These are phyloP conservation scores for Ophthalmolycus amberensis DNA, from an alignment of 2,113 vertebrate genomes.

Conservation along the genomic window DNA sequence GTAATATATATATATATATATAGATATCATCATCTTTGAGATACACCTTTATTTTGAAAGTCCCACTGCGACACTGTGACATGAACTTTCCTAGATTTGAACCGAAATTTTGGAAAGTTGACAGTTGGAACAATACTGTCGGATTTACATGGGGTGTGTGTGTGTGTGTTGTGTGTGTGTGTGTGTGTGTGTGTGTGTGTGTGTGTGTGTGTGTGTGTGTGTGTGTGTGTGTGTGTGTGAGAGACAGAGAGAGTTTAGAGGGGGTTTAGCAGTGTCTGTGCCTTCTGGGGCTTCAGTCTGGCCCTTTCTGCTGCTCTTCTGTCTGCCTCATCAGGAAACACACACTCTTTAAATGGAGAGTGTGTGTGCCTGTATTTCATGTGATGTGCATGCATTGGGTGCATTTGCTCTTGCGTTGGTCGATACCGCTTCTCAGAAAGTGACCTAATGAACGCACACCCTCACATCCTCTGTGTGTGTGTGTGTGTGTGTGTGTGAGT, in stretches of 20 bases:
- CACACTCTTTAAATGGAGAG: not conserved
- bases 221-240: slow-evolving; percentile 17
- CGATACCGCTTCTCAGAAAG: slow-evolving; percentile 10
- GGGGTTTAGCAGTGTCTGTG: slow-evolving; percentile 55
- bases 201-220: slow-evolving; percentile 30
- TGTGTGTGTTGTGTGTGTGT: slow-evolving; percentile 25
- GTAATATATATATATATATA: no score
- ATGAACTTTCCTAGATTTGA: not conserved
- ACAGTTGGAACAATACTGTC: not conserved
- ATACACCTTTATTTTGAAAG: no score
- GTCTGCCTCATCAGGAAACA: slow-evolving; percentile 24
- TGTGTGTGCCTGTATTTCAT: not conserved
- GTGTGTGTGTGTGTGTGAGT: not conserved
- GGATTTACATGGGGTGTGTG: not conserved
- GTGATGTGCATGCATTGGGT: not conserved
- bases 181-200: slow-evolving; percentile 12
- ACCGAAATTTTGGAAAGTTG: not conserved
- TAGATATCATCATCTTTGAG: no score
- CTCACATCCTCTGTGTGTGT: not conserved
- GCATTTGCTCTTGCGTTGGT: not conserved
- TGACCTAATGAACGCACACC: not conserved
- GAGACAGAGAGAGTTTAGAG: not conserved
- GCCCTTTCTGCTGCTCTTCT: slow-evolving; percentile 21
- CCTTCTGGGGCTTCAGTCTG: slow-evolving; percentile 59
- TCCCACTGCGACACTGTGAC: no score